These are phyloP conservation scores for Holothuria leucospilota DNA, from an alignment of 53 echinoderm and acorn worm genomes.

Conservation along the genomic window DNA sequence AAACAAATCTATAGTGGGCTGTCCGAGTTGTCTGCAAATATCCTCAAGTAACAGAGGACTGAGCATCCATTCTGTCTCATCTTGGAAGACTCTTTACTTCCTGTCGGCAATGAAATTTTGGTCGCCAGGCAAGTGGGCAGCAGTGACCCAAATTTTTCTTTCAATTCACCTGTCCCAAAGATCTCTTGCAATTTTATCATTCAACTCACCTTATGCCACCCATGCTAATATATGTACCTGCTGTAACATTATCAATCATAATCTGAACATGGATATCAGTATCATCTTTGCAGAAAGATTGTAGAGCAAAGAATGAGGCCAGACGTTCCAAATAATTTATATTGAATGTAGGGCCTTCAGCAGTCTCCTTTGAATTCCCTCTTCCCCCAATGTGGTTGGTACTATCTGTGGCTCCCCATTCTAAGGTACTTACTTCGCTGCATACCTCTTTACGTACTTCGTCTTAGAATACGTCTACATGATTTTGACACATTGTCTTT, in stretches of 20 bases:
- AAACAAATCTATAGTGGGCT: slow-evolving; percentile 49
- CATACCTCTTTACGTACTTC: background rate
- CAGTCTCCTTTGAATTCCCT: slow-evolving; percentile 18
- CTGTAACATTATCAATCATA: slow-evolving; percentile 53
- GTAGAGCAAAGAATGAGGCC: slow-evolving; percentile 13
- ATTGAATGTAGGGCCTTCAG: too few species aligned
- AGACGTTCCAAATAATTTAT: slow-evolving; percentile 28
- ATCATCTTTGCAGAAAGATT: slow-evolving; percentile 32
- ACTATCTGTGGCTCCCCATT: slow-evolving; percentile 53
- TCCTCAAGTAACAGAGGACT: slow-evolving; percentile 8
- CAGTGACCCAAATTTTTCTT: slow-evolving; percentile 54
- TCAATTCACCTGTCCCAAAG: slow-evolving; percentile 64
- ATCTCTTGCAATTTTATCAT: slow-evolving; percentile 45
- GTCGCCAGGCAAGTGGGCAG: slow-evolving; percentile 57
- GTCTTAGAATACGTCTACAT: background rate
- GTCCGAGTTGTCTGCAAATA: slow-evolving; percentile 14
- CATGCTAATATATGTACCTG: slow-evolving; percentile 61
- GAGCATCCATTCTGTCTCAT: slow-evolving; percentile 66
- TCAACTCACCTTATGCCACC: slow-evolving; percentile 51
- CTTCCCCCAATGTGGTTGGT: slow-evolving; percentile 6
- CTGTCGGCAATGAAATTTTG: slow-evolving; percentile 56
- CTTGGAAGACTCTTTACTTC: slow-evolving; percentile 58
- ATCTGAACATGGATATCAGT: slow-evolving; percentile 30
- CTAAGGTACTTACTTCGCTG: slow-evolving; percentile 49
- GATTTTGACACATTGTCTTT: background rate